Evolutionary conservation across 2,113 vertebrate species (phyloP), one percentile per base, ranked within the genome.

Genomic region (Chionomys nivalis): DNA sequence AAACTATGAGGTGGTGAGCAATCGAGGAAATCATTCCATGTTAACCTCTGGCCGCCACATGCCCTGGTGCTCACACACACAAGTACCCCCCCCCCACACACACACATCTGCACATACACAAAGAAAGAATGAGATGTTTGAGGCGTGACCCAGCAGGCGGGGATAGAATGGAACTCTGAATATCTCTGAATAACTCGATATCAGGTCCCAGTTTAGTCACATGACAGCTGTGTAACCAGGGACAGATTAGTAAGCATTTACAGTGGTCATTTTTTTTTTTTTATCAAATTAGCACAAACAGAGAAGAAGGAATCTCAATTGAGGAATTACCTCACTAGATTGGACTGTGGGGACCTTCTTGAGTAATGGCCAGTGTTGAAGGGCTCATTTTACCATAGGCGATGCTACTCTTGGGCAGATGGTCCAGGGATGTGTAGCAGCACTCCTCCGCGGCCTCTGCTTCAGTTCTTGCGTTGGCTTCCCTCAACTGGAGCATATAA

Each of bases 121-220:
- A 52, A 17, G 12, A 28, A 11, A 26, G 58, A 47, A 66, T 19
- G 23, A 13, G 33, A 31, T 66, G 9, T 82, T 42, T 42, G 68
- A 63, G 63, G 49, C 17, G 47, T 0, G 10, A 0, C 52, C 12
- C 0, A 47, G 39, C 39, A 78, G n/a, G 7, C 4, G 14, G 24
- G 9, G n/a, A 21, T 33, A 73, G 14, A 24, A 10, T 5, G 17
- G 8, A 21, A 33, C 19, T 52, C 72, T 76, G 9, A 76, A 36
- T 58, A 19, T 19, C 55, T 23, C 44, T 39, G 47, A 7, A 47
- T 26, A 42, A 8, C 31, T 44, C n/a, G 23, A 26, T 49, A 23
- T 19, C 19, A 47, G 61, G 70, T 66, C 13, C 44, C 83, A 79
- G 55, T 47, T 72, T 33, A 11, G 14, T 83, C 26, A 49, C 42